Conservation (phyloP, 2,113 vertebrate genomes). For the Dasypus novemcinctus region DNA sequence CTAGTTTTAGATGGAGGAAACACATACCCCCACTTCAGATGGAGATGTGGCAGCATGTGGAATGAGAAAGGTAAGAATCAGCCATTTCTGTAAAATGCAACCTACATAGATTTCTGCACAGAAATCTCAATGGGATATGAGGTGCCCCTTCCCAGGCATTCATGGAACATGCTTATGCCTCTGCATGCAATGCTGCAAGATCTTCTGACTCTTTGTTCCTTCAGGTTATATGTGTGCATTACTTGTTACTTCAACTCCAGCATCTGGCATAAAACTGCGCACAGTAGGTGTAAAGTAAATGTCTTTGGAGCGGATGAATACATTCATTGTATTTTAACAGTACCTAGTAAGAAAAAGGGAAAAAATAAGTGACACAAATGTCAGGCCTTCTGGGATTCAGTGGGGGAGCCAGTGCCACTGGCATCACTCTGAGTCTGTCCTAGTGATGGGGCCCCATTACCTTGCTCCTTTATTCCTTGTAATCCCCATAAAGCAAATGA, state of each 20-base stretch:
- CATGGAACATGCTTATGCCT: not conserved
- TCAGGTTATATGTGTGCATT: not conserved
- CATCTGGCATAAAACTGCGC: not conserved
- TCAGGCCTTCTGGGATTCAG: not conserved
- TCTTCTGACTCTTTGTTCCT: not conserved
- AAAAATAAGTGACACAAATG: not conserved
- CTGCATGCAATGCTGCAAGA: not conserved
- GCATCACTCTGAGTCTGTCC: fast-evolving
- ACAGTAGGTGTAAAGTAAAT: not conserved
- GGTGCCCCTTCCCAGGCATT: fast-evolving
- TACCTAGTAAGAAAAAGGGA: not conserved
- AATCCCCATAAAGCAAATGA: not conserved
- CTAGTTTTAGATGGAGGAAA: not conserved
- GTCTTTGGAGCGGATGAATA: not conserved
- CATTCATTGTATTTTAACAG: not conserved
- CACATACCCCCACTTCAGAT: not conserved
- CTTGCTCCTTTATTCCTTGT: not conserved
- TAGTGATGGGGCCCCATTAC: too few species aligned
- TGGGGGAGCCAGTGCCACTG: not conserved
- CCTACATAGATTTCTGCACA: too few species aligned
- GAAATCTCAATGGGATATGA: fast-evolving
- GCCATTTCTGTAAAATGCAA: too few species aligned
- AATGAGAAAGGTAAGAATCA: too few species aligned
- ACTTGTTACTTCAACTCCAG: not conserved
- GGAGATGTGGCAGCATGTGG: not conserved